Evolutionary conservation across 37 sponge, comb jelly and placozoan genomes (phyloP).

Genomic region (Dysidea cf. avara): DNA sequence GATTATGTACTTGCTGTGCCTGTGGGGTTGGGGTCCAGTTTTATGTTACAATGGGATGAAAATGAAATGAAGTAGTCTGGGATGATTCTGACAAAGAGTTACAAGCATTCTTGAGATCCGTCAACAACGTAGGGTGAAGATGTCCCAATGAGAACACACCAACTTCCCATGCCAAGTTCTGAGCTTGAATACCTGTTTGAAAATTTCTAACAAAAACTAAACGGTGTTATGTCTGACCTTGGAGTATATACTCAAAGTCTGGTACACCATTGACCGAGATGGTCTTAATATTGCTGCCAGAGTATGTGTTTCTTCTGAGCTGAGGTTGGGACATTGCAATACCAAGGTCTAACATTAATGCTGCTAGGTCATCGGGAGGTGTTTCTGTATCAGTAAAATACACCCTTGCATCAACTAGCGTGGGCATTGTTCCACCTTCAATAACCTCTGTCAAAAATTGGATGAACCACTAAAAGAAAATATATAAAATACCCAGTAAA

Average conservation of each 20-base stretch:
- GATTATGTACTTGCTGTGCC: no score
- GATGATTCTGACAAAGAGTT: neutral
- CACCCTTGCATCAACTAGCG: conserved; percentile 55
- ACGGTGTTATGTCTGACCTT: conserved; percentile 28
- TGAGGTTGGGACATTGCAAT: conserved; percentile 39
- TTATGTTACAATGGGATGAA: no score
- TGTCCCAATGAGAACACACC: conserved; percentile 55
- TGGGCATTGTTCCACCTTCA: conserved; percentile 48
- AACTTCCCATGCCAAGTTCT: conserved; percentile 37
- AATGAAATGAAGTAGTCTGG: no score
- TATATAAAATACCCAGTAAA: no score
- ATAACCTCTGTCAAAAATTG: conserved; percentile 53
- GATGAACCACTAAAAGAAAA: conserved; percentile 55
- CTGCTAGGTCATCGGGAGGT: conserved; percentile 65
- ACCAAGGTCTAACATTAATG: conserved; percentile 54
- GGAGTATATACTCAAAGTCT: conserved; percentile 49
- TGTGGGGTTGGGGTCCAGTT: no score
- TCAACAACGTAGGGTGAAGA: conserved; percentile 15
- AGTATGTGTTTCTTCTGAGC: conserved; percentile 2
- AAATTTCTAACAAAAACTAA: neutral
- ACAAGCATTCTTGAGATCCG: conserved; percentile 21
- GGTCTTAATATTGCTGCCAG: conserved; percentile 41
- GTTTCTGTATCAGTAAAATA: conserved; percentile 58
- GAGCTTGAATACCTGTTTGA: conserved; percentile 34
- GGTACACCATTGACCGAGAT: conserved; percentile 56